phyloP scores from a whole-genome alignment of 2,113 vertebrate species.

The Barnardius zonarius region DNA sequence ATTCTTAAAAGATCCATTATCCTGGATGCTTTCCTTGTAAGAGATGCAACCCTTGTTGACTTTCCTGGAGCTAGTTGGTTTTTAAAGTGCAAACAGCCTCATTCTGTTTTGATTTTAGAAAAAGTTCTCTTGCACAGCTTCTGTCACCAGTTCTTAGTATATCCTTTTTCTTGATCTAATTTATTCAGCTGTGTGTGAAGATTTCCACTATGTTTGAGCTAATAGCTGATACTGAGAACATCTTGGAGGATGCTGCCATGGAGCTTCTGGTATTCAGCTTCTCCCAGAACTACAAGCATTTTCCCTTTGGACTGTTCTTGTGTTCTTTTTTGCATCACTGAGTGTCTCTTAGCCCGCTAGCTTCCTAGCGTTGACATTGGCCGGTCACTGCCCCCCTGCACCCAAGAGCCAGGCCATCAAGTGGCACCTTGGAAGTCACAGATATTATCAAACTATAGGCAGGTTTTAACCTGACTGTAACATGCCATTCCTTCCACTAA shows the following conservation, averaged over 20 bases:
- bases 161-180: background rate
- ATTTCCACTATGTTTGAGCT: background rate
- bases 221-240: background rate
- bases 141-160: background rate
- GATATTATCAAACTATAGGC: background rate
- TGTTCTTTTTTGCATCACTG: background rate
- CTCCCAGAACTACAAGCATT: background rate
- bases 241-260: background rate
- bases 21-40: background rate
- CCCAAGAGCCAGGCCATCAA: background rate
- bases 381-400: background rate
- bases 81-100: background rate
- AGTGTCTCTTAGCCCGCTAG: background rate
- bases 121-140: background rate
- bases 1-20: background rate
- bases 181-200: background rate
- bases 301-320: background rate
- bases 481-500: background rate
- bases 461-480: background rate
- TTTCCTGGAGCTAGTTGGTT: background rate
- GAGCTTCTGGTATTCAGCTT: background rate
- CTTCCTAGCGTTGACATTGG: background rate
- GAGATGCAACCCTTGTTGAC: background rate
- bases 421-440: background rate
- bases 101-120: background rate